A percentile compares a stretch with the other conserved stretches of the same genome.
Conservation (phyloP, 2,113 vertebrate genomes). For the Haliaeetus leucogaster region DNA sequence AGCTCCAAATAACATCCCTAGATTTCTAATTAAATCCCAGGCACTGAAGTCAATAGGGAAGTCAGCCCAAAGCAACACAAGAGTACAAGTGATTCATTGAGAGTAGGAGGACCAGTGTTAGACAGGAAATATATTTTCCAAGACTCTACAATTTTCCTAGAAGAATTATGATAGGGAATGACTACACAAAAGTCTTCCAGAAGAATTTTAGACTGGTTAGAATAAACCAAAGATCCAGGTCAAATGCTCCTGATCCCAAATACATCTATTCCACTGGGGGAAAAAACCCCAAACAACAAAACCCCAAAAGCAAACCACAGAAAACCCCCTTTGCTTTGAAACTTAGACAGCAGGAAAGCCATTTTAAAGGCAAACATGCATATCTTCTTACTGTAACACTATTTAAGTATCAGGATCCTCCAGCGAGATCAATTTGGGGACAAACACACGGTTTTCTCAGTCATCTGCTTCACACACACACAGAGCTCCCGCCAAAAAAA, state of each 20-base stretch:
- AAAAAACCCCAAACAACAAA: accelerated
- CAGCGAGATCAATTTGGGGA: not conserved
- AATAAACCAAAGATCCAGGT: not conserved
- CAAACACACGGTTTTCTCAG: not conserved
- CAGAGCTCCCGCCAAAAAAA: not conserved
- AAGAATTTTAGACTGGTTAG: not conserved
- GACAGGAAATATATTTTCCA: conserved; percentile 18
- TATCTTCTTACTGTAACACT: not conserved
- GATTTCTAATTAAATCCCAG: conserved; percentile 11
- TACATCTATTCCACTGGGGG: too few species aligned
- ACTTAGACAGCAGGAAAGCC: not conserved
- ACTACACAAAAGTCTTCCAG: not conserved
- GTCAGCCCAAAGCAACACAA: not conserved
- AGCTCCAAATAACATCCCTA: not conserved
- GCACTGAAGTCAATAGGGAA: conserved; percentile 15
- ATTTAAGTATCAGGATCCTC: not conserved
- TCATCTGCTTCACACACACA: not conserved
- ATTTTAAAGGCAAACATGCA: not conserved
- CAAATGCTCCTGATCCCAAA: not conserved
- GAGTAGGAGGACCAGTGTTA: not conserved
- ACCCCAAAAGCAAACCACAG: not conserved
- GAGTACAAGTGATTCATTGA: not conserved
- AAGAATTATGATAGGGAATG: not conserved
- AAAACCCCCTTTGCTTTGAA: not conserved
- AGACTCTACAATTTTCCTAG: not conserved